A percentile compares a stretch with the other conserved stretches of the same genome.
Conservation (phyloP, 2,888 invertebrate genomes). For the Operophtera brumata region DNA sequence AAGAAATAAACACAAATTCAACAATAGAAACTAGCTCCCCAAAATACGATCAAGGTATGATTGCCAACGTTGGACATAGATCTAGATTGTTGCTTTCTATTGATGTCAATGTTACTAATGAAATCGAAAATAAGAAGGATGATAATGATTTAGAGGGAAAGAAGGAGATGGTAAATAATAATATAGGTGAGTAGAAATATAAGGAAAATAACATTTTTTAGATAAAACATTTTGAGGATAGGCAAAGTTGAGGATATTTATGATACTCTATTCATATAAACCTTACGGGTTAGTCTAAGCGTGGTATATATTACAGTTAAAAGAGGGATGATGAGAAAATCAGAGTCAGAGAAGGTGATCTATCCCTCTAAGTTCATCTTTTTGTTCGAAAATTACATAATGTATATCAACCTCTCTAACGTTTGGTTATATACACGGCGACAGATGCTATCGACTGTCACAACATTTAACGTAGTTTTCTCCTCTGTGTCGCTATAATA, state of each 20-base stretch:
- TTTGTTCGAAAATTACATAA: no score
- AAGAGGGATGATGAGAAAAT: no score
- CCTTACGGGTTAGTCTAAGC: no score
- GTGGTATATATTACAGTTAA: no score
- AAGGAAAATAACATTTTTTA: not conserved
- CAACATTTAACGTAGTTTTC: no score
- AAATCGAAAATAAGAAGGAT: not conserved
- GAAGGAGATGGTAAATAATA: not conserved
- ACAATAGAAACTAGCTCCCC: conserved; percentile 35
- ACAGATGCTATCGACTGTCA: no score
- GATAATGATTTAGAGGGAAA: not conserved
- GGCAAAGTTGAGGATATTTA: not conserved
- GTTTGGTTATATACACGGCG: no score
- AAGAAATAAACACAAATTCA: not conserved
- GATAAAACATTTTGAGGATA: not conserved
- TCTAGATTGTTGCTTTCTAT: conserved; percentile 57
- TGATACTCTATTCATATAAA: no score
- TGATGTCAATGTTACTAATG: conserved; percentile 23
- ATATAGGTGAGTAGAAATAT: not conserved
- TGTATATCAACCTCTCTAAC: no score
- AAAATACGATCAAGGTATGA: conserved; percentile 49
- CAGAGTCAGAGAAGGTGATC: no score
- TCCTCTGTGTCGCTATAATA: no score
- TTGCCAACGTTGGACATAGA: conserved; percentile 55
- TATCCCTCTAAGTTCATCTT: no score